Evolutionary conservation across 2,797 vertebrate species (phyloP).

Genomic region (Lycodopsis pacificus): DNA sequence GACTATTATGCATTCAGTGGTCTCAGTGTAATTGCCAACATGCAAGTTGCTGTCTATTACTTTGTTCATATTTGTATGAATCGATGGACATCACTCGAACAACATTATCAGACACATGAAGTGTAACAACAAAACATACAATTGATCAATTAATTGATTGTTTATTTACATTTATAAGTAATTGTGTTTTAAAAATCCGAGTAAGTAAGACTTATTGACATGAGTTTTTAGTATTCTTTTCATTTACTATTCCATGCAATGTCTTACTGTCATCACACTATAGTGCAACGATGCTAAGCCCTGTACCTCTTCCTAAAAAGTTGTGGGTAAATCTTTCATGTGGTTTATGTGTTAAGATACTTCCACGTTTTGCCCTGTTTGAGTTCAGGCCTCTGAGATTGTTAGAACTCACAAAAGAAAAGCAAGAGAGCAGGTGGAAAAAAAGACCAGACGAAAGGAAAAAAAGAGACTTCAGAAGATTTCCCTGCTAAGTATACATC

Average conservation of each 20-base stretch:
- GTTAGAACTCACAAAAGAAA: background rate
- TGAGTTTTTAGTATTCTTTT: background rate
- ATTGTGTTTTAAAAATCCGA: too few relatives aligned
- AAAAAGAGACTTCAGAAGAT: background rate
- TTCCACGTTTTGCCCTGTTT: background rate
- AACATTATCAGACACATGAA: background rate
- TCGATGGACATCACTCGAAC: background rate
- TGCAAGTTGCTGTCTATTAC: background rate
- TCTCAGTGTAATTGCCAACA: background rate
- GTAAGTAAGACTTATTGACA: too few relatives aligned
- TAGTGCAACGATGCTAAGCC: background rate
- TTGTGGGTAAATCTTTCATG: background rate
- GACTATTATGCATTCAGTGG: background rate
- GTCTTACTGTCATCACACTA: background rate
- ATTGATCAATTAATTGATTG: background rate
- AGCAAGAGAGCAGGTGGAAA: background rate
- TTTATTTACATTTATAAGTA: background rate
- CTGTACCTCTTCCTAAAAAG: background rate
- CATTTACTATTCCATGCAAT: background rate
- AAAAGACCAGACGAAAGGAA: background rate
- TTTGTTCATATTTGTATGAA: background rate
- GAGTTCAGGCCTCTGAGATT: background rate
- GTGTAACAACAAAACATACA: background rate
- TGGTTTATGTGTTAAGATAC: background rate
- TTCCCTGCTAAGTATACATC: background rate